Conservation (phyloP, 2,888 invertebrate species). For the Liopterus haemorrhoidalis region DNA sequence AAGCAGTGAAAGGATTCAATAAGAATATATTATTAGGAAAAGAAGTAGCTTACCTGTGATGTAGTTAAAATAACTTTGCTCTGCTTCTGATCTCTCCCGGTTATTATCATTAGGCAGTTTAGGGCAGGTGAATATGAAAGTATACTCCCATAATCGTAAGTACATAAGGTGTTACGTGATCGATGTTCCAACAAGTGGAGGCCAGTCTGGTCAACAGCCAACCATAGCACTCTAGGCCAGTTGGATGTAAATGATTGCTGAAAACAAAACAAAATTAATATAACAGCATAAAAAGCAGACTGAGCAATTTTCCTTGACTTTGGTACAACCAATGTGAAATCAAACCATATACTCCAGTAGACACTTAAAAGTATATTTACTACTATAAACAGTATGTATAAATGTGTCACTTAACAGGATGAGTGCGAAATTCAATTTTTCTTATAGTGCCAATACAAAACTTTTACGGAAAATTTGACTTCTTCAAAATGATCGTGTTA, state of each 20-base stretch:
- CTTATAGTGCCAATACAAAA: no score
- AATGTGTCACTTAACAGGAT: no score
- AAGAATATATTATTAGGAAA: not conserved
- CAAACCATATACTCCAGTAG: no score
- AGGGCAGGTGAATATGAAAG: slow-evolving; percentile 87
- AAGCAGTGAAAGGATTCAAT: not conserved
- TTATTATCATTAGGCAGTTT: slow-evolving; percentile 89
- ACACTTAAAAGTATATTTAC: no score
- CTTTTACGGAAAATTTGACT: no score
- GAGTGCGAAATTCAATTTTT: no score
- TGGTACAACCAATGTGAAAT: no score
- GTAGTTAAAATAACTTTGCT: slow-evolving; percentile 91
- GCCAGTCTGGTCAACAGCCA: slow-evolving; percentile 89
- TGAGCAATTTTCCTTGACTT: no score
- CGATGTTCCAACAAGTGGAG: slow-evolving; percentile 84
- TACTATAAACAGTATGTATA: no score
- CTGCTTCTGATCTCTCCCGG: slow-evolving; percentile 83
- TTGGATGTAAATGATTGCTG: slow-evolving; percentile 94
- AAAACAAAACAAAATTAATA: slow-evolving; percentile 31
- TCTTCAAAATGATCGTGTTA: no score
- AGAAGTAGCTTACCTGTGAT: slow-evolving; percentile 60
- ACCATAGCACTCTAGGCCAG: slow-evolving; percentile 89
- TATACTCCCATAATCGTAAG: slow-evolving; percentile 85
- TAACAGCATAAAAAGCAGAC: no score
- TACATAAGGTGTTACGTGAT: slow-evolving; percentile 80